Evolutionary conservation across 2,888 invertebrate genomes (phyloP).

Genomic region (Ormia ochracea): DNA sequence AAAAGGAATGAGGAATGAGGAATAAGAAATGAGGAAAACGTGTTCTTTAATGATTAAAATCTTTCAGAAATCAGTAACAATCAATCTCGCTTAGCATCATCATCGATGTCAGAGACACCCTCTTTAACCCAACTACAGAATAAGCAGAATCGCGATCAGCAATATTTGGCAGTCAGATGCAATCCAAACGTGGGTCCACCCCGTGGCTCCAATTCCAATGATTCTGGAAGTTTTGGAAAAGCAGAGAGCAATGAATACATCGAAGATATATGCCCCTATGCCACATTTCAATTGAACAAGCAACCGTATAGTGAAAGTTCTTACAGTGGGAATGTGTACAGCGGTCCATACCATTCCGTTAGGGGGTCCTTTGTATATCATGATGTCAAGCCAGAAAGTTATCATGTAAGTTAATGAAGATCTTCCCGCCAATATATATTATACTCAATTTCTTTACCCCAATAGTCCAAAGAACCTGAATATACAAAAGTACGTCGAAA

Average conservation of each 20-base stretch:
- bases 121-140: constrained; percentile 88
- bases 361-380: constrained; percentile 92
- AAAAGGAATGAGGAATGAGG: not conserved
- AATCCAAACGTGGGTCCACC: constrained; percentile 78
- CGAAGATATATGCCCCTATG: constrained; percentile 95
- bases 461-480: constrained; percentile 84
- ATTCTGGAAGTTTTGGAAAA: constrained; percentile 79
- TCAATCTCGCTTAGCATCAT: constrained; percentile 76
- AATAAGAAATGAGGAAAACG: too few relatives aligned
- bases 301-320: constrained; percentile 92
- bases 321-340: constrained; percentile 91
- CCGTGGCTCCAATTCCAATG: constrained; percentile 77
- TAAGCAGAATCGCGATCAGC: constrained; percentile 87
- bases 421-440: not conserved
- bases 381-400: constrained; percentile 84
- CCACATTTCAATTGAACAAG: constrained; percentile 92
- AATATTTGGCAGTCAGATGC: constrained; percentile 84
- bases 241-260: constrained; percentile 85
- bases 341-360: constrained; percentile 91
- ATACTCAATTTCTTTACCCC: not conserved
- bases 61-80: constrained; percentile 76
- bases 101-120: constrained; percentile 84
- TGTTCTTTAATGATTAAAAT: not conserved
- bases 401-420: constrained; percentile 71
- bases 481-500: constrained; percentile 90